Percentiles rank a stretch among this genome's conserved stretches.
These are phyloP conservation scores for Chrysolina americana DNA, from an alignment of 2,888 invertebrate species.

Conservation along the genomic window DNA sequence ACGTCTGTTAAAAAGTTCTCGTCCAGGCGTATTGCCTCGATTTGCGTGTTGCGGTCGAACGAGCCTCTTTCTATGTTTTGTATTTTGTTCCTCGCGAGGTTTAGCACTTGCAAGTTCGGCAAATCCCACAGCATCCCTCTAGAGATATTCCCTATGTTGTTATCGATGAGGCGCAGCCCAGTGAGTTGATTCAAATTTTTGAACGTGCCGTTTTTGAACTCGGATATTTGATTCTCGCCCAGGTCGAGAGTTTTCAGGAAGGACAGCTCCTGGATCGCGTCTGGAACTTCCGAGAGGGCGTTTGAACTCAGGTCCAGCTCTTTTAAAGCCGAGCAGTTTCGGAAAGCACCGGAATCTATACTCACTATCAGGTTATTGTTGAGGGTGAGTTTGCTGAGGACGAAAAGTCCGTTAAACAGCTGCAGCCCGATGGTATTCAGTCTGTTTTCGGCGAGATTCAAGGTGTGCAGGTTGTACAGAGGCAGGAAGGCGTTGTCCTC, in stretches of 20 bases:
- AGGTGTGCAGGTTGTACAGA: conserved; percentile 89
- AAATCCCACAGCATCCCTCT: conserved; percentile 90
- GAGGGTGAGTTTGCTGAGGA: conserved; percentile 86
- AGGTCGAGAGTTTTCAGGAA: conserved; percentile 91
- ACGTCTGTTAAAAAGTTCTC: conserved; percentile 91
- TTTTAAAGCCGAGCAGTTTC: conserved; percentile 89
- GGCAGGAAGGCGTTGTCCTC: conserved; percentile 91
- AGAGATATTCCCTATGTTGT: conserved; percentile 88
- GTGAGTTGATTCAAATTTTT: conserved; percentile 89
- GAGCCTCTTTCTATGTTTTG: conserved; percentile 88
- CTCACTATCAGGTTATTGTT: conserved; percentile 88
- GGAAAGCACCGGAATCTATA: conserved; percentile 86
- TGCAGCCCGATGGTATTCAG: conserved; percentile 86
- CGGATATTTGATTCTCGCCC: conserved; percentile 91
- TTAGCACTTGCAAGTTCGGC: conserved; percentile 87
- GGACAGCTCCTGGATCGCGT: conserved; percentile 84
- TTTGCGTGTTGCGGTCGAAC: conserved; percentile 84
- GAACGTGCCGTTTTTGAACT: conserved; percentile 88
- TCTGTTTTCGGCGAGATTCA: conserved; percentile 91
- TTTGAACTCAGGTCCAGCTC: conserved; percentile 92
- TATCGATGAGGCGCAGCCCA: conserved; percentile 89
- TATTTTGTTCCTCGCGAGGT: conserved; percentile 91
- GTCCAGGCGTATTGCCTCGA: conserved; percentile 90
- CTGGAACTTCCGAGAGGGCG: conserved; percentile 85
- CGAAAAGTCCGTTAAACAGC: conserved; percentile 87